phyloP scores from a whole-genome alignment of 2,113 vertebrate genomes.

The Accipiter cooperii region DNA sequence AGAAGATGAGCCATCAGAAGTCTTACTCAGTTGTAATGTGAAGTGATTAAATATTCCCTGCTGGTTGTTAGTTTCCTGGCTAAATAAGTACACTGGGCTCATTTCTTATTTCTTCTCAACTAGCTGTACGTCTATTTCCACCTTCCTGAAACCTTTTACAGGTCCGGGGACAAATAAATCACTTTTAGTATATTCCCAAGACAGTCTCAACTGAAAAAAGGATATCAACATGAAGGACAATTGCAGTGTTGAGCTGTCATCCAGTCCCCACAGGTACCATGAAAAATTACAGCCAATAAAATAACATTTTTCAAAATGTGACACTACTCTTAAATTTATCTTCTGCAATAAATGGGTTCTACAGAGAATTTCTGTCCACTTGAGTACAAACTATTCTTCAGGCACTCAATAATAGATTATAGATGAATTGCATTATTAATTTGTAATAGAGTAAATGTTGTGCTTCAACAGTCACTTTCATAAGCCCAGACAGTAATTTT shows the following conservation, averaged over 20 bases:
- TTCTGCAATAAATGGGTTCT: constrained; percentile 85
- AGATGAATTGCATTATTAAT: constrained; percentile 89
- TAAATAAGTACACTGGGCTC: constrained; percentile 67
- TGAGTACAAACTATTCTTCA: constrained; percentile 87
- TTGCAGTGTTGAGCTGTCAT: constrained; percentile 90
- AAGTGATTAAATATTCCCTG: constrained; percentile 23
- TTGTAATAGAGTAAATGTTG: constrained; percentile 89
- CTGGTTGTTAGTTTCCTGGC: constrained; percentile 57
- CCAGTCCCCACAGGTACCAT: constrained; percentile 81
- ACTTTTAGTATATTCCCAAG: constrained; percentile 89
- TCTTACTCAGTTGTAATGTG: not conserved
- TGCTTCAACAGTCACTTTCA: constrained; percentile 72
- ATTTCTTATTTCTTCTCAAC: constrained; percentile 77
- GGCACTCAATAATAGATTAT: constrained; percentile 85
- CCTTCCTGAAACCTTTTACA: constrained; percentile 87
- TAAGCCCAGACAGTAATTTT: constrained; percentile 54
- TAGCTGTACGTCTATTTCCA: constrained; percentile 83
- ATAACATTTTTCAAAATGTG: constrained; percentile 95
- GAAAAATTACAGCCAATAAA: constrained; percentile 95
- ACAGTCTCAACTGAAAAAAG: constrained; percentile 80
- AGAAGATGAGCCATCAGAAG: not conserved
- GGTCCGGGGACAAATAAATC: constrained; percentile 94
- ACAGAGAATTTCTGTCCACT: constrained; percentile 84
- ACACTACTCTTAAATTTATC: constrained; percentile 92
- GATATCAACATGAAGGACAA: constrained; percentile 92